Evolutionary conservation across 2,113 vertebrate genomes (phyloP).

Genomic region (Ia io): DNA sequence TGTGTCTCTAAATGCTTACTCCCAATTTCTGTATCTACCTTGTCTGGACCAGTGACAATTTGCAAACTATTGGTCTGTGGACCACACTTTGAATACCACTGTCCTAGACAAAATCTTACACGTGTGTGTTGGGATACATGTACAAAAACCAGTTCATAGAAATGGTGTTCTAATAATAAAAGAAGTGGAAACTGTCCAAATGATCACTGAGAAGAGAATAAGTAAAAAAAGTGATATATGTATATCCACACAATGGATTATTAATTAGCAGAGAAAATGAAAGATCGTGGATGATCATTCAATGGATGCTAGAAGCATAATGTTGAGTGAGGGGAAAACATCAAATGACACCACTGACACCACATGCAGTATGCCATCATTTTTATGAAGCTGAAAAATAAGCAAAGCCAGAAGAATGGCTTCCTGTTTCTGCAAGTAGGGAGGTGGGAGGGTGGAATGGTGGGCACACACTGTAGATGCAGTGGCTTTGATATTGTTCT

Average conservation of each 20-base stretch:
- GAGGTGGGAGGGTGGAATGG: neutral
- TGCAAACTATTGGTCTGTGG: neutral
- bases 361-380: neutral
- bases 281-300: neutral
- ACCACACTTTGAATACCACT: neutral
- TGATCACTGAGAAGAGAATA: neutral
- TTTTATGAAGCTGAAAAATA: conserved; percentile 6
- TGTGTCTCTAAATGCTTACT: neutral
- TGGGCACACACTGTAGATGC: neutral
- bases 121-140: neutral
- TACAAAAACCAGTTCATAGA: neutral
- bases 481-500: neutral
- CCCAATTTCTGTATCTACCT: neutral
- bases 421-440: neutral
- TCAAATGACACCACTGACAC: neutral
- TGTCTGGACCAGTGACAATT: neutral
- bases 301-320: neutral
- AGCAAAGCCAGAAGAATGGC: neutral
- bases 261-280: neutral
- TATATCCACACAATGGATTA: neutral
- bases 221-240: neutral
- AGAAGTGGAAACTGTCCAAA: neutral
- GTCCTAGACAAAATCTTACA: neutral
- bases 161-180: neutral
- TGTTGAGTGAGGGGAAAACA: neutral